Percentiles rank a stretch among this genome's conserved stretches.
These are phyloP conservation scores for Amitus sp. DNA, from an alignment of 2,888 invertebrate genomes.

Conservation along the genomic window DNA sequence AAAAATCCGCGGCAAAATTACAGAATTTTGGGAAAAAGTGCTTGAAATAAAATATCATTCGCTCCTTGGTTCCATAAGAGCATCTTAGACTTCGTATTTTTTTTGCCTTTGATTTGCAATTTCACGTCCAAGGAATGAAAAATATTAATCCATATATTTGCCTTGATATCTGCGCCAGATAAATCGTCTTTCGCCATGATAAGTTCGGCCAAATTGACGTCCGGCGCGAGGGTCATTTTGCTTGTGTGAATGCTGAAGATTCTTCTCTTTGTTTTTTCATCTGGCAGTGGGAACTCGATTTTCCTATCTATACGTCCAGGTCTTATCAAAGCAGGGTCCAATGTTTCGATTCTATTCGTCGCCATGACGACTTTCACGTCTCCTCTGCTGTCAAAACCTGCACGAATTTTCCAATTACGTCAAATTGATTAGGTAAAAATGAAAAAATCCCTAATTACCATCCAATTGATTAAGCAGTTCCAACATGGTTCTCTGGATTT, in stretches of 20 bases:
- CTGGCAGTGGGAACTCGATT: slow-evolving; percentile 98
- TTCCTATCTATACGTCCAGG: slow-evolving; percentile 99
- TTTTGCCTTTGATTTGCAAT: too few species aligned
- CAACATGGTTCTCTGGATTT: slow-evolving; percentile 99
- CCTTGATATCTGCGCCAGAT: slow-evolving; percentile 96
- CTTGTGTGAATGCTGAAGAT: slow-evolving; percentile 99
- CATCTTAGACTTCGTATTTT: too few species aligned
- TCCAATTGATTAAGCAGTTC: slow-evolving; percentile 98
- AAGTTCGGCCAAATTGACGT: slow-evolving; percentile 96
- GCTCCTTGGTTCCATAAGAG: too few species aligned
- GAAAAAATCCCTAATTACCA: slow-evolving; percentile 70
- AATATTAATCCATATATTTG: slow-evolving; percentile 51
- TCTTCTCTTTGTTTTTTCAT: slow-evolving; percentile 97
- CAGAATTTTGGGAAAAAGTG: too few species aligned
- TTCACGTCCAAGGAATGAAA: too few species aligned
- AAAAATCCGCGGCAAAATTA: too few species aligned
- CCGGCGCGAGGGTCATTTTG: slow-evolving; percentile 97
- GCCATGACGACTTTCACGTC: slow-evolving; percentile 90
- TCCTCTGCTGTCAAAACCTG: slow-evolving; percentile 63
- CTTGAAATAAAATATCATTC: too few species aligned
- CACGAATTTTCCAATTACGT: slow-evolving; percentile 6
- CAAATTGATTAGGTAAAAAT: not conserved
- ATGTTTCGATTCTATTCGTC: slow-evolving; percentile 96
- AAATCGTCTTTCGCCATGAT: slow-evolving; percentile 99
- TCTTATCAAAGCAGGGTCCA: slow-evolving; percentile 97